Base-by-base conservation (phyloP, 2,113 vertebrate genomes). In the Protobothrops mucrosquamatus region DNA sequence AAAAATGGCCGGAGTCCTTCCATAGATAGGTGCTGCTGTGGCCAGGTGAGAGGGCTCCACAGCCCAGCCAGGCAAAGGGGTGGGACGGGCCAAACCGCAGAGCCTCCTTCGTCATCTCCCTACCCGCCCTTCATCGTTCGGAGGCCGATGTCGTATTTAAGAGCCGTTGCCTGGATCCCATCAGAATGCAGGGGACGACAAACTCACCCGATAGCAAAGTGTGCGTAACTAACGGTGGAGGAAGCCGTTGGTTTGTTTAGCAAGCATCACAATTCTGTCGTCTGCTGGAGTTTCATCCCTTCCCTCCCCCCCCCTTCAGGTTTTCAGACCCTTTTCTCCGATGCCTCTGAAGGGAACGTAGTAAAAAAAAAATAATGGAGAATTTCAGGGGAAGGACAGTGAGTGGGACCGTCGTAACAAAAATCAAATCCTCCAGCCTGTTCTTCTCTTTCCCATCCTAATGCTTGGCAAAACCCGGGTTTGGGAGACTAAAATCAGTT, bases 1-100 rank as follows among this genome's bases (percentile, higher is more conserved):
- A 1, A 11, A 61, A 61, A 12, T 11, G 81, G 91, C 74, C 90
- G 88, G 94, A 95, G 94, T 94, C 95, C 92, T 29, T 93, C 95
- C 92, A 5, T 96, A 95, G 96, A 96, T 96, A 51, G 6, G 61
- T 57, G 7, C 11, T 55, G 64, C 95, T 96, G 95, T 95, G 96
- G 96, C 93, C 95, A 91, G 87, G 94, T 94, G 88, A 46, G 46
- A 7, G 15, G 54, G 91, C 34, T 93, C 61, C 29, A 39, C 0
- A 8, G 92, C 43, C 92, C 93, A 91, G 69, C 57, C 56, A 94
- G 94, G 89, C 95, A 95, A 90, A 85, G 92, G 91, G 92, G 91
- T 89, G 92, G 91, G 51, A 34, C 69, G 92, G 87, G 55, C 86
- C 94, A 88, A 74, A 52, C 26, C 59, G 3, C 88, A 92, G 93